These are phyloP conservation scores for Oriolus oriolus DNA, from an alignment of 2,113 vertebrate species.

Conservation along the genomic window DNA sequence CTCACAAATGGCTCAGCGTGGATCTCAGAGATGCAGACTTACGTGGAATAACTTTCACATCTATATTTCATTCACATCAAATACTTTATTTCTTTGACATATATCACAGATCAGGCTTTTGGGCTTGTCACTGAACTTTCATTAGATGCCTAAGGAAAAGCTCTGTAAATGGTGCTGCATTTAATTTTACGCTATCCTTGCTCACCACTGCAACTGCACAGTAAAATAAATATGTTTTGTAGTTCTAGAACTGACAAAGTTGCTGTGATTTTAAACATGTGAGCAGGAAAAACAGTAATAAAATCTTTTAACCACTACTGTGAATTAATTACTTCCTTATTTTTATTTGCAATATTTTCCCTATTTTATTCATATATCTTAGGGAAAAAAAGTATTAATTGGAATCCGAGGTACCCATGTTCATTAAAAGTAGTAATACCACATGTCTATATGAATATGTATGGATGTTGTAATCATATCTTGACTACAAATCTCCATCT, in stretches of 20 bases:
- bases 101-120: not conserved
- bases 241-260: not conserved
- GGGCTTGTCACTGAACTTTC: not conserved
- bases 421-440: not conserved
- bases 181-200: not conserved
- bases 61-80: not conserved
- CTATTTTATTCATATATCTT: not conserved
- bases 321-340: not conserved
- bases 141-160: not conserved
- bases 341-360: not conserved
- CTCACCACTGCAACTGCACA: not conserved
- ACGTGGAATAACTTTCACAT: not conserved
- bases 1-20: not conserved
- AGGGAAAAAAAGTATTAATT: not conserved
- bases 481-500: not conserved
- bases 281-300: not conserved
- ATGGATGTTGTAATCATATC: accelerated
- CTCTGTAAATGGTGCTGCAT: not conserved
- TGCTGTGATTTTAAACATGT: not conserved
- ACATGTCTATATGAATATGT: not conserved
- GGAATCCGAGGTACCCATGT: not conserved
- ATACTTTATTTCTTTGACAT: not conserved
- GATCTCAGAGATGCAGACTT: not conserved
- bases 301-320: not conserved
- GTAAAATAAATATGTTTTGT: not conserved